Percentiles rank a stretch among this genome's conserved stretches.
These are phyloP conservation scores for Chelmon rostratus DNA, from an alignment of 2,797 vertebrate species.

Conservation along the genomic window DNA sequence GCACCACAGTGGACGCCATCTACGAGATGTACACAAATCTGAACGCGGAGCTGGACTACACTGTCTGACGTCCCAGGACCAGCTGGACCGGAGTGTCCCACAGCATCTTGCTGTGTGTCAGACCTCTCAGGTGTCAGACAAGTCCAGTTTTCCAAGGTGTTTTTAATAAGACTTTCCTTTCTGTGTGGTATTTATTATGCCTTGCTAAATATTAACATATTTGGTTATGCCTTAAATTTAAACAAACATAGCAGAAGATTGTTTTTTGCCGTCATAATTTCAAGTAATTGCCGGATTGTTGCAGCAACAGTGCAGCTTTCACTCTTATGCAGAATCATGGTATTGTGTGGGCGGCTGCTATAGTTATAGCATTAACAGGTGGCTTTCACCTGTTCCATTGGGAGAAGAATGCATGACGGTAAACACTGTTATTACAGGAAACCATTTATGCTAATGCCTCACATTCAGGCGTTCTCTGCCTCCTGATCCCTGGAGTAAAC, in stretches of 20 bases:
- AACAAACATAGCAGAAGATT: not conserved
- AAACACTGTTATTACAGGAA: not conserved
- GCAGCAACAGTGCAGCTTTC: not conserved
- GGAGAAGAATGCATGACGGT: conserved; percentile 1
- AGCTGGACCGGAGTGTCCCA: not conserved
- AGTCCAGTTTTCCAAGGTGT: not conserved
- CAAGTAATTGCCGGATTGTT: not conserved
- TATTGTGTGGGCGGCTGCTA: conserved; percentile 14
- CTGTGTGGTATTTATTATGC: conserved; percentile 57
- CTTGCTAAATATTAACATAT: conserved; percentile 28
- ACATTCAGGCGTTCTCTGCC: not conserved
- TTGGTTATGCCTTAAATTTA: conserved; percentile 38
- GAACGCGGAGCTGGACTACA: conserved; percentile 94
- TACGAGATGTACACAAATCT: conserved; percentile 93
- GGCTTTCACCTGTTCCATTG: not conserved
- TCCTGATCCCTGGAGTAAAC: conserved; percentile 4
- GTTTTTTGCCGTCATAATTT: not conserved
- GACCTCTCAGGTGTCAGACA: conserved; percentile 38
- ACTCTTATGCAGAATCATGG: not conserved
- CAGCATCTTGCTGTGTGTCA: not conserved
- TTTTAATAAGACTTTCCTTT: conserved; percentile 36
- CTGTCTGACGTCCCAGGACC: conserved; percentile 81
- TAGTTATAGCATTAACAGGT: conserved; percentile 21
- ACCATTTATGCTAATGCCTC: not conserved
- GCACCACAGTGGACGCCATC: conserved; percentile 91